Conservation (phyloP, 2,888 invertebrate genomes). For the Brassicogethes aeneus region DNA sequence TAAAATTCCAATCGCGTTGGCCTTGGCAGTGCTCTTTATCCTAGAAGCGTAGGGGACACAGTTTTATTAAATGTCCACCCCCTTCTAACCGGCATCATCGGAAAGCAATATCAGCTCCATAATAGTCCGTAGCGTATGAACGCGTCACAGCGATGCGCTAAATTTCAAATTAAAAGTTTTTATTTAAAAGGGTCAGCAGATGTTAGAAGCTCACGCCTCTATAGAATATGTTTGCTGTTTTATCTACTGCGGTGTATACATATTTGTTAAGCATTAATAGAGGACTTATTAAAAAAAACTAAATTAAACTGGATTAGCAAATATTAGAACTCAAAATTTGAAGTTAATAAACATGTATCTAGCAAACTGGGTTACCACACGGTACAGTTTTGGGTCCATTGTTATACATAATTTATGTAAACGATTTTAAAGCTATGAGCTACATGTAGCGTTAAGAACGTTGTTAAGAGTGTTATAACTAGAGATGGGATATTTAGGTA, state of each 20-base stretch:
- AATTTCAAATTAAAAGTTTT: neutral
- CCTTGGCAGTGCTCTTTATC: conserved; percentile 25
- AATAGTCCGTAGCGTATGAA: neutral
- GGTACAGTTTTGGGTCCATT: too few relatives aligned
- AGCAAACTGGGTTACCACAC: too few relatives aligned
- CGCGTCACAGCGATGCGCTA: neutral
- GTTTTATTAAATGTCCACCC: conserved; percentile 26
- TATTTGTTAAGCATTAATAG: too few relatives aligned
- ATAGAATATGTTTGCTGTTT: neutral
- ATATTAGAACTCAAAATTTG: too few relatives aligned
- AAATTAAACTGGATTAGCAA: too few relatives aligned
- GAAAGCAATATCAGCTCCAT: neutral
- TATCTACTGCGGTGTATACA: neutral
- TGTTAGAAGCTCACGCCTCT: neutral
- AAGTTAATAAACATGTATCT: too few relatives aligned
- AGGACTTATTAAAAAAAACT: too few relatives aligned
- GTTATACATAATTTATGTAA: too few relatives aligned
- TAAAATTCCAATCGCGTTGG: conserved; percentile 30
- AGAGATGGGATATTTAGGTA: too few relatives aligned
- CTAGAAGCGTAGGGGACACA: conserved; percentile 22
- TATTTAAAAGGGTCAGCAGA: neutral
- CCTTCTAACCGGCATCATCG: conserved; percentile 6
- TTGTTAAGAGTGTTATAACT: too few relatives aligned
- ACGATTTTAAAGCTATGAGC: too few relatives aligned
- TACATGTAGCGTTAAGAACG: too few relatives aligned